A percentile compares a stretch with the other conserved stretches of the same genome.
Conservation (phyloP, 1,140 invertebrate genomes). For the Chymomyza costata region DNA sequence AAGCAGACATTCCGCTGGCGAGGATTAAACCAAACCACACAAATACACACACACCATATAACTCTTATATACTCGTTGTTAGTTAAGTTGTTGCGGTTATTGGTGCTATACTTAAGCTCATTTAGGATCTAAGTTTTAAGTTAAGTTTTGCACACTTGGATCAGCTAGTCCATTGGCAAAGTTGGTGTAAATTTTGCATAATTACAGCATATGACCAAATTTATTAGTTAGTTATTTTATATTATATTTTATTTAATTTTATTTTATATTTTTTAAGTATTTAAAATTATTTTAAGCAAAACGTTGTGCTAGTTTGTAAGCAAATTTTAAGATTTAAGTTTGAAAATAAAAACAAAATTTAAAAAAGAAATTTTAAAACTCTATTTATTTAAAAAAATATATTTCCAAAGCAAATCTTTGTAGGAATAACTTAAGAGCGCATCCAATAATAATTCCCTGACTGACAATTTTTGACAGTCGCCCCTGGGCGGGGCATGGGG, state of each 20-base stretch:
- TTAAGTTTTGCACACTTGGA: slow-evolving; percentile 30
- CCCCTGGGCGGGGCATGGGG: too few relatives aligned
- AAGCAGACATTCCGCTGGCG: slow-evolving; percentile 63
- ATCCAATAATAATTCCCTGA: too few relatives aligned
- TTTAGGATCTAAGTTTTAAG: slow-evolving; percentile 17
- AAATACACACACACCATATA: slow-evolving; percentile 54
- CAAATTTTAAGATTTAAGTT: slow-evolving; percentile 28
- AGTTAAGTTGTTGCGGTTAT: slow-evolving; percentile 54
- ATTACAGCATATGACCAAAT: slow-evolving; percentile 63
- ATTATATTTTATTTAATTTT: too few relatives aligned
- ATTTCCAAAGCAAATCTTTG: too few relatives aligned
- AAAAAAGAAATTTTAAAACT: slow-evolving; percentile 17
- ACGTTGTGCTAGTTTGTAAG: slow-evolving; percentile 37
- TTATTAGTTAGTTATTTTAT: slow-evolving; percentile 35
- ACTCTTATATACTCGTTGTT: slow-evolving; percentile 20
- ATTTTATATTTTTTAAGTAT: slow-evolving; percentile 27
- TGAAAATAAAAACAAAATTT: slow-evolving; percentile 38
- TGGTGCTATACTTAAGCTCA: slow-evolving; percentile 42
- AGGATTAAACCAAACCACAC: slow-evolving; percentile 37
- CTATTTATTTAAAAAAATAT: background rate
- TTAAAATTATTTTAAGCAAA: slow-evolving; percentile 30
- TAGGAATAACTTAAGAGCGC: background rate
- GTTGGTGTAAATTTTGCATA: slow-evolving; percentile 52
- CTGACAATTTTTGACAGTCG: too few relatives aligned
- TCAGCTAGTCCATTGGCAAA: slow-evolving; percentile 18